phyloP scores from a whole-genome alignment of 2,888 invertebrate genomes.

The Patella depressa region DNA sequence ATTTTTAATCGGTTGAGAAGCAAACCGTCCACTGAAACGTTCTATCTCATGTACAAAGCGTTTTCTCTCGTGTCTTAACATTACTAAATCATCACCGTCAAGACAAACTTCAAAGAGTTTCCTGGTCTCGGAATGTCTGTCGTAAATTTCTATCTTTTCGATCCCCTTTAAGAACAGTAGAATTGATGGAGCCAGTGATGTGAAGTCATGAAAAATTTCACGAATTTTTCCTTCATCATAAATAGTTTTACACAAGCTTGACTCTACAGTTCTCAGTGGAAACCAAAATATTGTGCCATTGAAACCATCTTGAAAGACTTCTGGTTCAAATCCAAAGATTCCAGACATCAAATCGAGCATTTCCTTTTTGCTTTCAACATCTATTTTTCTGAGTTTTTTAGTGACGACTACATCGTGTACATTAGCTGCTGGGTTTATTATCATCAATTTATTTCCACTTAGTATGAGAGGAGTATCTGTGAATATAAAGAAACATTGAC shows the following conservation, averaged over 20 bases:
- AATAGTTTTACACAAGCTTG: slow-evolving; percentile 52
- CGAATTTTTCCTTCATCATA: slow-evolving; percentile 49
- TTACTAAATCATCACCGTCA: background rate
- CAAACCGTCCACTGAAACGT: slow-evolving; percentile 16
- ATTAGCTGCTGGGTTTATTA: slow-evolving; percentile 56
- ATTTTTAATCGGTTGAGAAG: slow-evolving; percentile 12
- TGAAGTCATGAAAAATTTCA: slow-evolving; percentile 51
- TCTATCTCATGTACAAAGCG: slow-evolving; percentile 14
- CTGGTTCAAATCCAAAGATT: slow-evolving; percentile 44
- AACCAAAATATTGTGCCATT: slow-evolving; percentile 65
- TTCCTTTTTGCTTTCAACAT: slow-evolving; percentile 26
- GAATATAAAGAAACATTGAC: slow-evolving; percentile 18
- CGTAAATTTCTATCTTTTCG: slow-evolving; percentile 50
- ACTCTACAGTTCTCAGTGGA: slow-evolving; percentile 52
- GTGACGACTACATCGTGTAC: slow-evolving; percentile 13
- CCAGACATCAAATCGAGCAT: slow-evolving; percentile 44
- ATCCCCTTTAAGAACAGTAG: slow-evolving; percentile 62
- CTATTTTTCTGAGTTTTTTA: slow-evolving; percentile 10
- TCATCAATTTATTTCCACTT: slow-evolving; percentile 54
- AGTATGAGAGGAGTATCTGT: slow-evolving; percentile 61
- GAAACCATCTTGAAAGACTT: slow-evolving; percentile 38
- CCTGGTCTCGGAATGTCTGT: slow-evolving; percentile 6
- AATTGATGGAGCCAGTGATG: slow-evolving; percentile 52
- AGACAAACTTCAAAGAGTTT: slow-evolving; percentile 17
- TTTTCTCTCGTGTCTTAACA: slow-evolving; percentile 10